Percentiles rank a stretch among this genome's conserved stretches.
phyloP scores from a whole-genome alignment of 2,888 invertebrate genomes.

The Tenthredo scrophulariae region DNA sequence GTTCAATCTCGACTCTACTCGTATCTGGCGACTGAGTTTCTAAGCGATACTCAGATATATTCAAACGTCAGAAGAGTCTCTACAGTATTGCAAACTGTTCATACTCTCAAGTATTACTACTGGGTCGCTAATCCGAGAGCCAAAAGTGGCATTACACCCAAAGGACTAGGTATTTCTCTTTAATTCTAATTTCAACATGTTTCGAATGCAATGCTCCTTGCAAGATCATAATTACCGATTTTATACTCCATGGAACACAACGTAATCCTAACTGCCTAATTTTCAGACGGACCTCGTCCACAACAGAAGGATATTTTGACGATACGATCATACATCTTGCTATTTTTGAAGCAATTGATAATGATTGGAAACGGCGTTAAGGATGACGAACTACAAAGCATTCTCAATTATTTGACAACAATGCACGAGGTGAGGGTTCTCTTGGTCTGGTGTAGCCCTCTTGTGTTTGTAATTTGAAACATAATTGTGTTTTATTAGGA shows the following conservation, averaged over 20 bases:
- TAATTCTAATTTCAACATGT: slow-evolving; percentile 7
- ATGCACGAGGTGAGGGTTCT: slow-evolving; percentile 91
- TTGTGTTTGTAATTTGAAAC: not conserved
- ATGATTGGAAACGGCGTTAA: slow-evolving; percentile 98
- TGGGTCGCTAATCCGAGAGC: slow-evolving; percentile 98
- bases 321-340: slow-evolving; percentile 95
- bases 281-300: slow-evolving; percentile 94
- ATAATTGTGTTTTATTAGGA: slow-evolving; percentile 80
- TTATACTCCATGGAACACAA: not conserved
- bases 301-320: slow-evolving; percentile 96
- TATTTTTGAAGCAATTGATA: slow-evolving; percentile 97
- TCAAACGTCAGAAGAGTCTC: slow-evolving; percentile 97
- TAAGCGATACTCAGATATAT: slow-evolving; percentile 98
- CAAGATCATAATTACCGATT: not conserved
- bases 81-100: slow-evolving; percentile 98
- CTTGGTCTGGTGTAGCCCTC: not conserved
- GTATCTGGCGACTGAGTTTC: slow-evolving; percentile 99
- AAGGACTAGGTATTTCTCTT: slow-evolving; percentile 90
- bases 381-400: slow-evolving; percentile 99
- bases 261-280: not conserved
- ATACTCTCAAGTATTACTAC: slow-evolving; percentile 99
- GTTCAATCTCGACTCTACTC: slow-evolving; percentile 98
- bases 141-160: slow-evolving; percentile 97
- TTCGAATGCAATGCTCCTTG: not conserved
- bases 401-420: slow-evolving; percentile 98